These are phyloP conservation scores for Ophion ventricosus DNA, from an alignment of 2,888 invertebrate genomes.

Conservation along the genomic window DNA sequence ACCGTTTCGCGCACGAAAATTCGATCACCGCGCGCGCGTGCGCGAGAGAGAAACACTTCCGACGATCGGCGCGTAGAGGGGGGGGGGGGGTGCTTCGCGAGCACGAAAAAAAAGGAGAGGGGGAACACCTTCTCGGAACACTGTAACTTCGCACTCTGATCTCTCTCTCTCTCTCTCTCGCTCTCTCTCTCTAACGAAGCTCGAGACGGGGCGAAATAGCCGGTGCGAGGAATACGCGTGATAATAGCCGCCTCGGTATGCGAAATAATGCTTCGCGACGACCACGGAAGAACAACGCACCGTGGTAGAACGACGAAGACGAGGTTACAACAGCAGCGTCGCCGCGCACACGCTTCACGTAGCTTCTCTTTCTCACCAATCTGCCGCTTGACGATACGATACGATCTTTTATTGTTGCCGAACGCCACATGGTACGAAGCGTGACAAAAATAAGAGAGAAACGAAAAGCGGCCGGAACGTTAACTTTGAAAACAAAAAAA, in stretches of 20 bases:
- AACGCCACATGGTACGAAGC: slow-evolving; percentile 79
- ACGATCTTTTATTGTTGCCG: slow-evolving; percentile 69
- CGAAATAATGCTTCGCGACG: slow-evolving; percentile 70
- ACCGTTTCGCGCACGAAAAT: not conserved
- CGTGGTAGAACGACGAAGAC: slow-evolving; percentile 65
- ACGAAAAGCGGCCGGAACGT: slow-evolving; percentile 28
- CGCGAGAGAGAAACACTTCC: slow-evolving; percentile 12
- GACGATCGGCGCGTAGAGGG: not conserved
- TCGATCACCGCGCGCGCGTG: not conserved
- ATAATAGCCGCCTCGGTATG: too few relatives aligned
- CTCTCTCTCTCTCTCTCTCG: too few relatives aligned
- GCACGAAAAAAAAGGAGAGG: not conserved
- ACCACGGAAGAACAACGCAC: slow-evolving; percentile 69
- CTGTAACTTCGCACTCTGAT: slow-evolving; percentile 69
- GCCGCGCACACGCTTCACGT: slow-evolving; percentile 59
- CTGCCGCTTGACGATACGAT: slow-evolving; percentile 48
- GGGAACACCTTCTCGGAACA: slow-evolving; percentile 72
- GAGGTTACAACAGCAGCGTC: not conserved
- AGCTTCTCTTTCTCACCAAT: slow-evolving; percentile 23
- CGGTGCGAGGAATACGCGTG: slow-evolving; percentile 68
- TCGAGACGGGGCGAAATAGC: slow-evolving; percentile 70
- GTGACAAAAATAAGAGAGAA: not conserved
- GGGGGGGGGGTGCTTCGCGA: not conserved
- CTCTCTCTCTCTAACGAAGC: slow-evolving; percentile 72
- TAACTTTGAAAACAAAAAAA: not conserved